Percentiles rank a stretch among this genome's conserved stretches.
These are phyloP conservation scores for Natrix natrix DNA, from an alignment of 2,797 vertebrate species.

Conservation along the genomic window DNA sequence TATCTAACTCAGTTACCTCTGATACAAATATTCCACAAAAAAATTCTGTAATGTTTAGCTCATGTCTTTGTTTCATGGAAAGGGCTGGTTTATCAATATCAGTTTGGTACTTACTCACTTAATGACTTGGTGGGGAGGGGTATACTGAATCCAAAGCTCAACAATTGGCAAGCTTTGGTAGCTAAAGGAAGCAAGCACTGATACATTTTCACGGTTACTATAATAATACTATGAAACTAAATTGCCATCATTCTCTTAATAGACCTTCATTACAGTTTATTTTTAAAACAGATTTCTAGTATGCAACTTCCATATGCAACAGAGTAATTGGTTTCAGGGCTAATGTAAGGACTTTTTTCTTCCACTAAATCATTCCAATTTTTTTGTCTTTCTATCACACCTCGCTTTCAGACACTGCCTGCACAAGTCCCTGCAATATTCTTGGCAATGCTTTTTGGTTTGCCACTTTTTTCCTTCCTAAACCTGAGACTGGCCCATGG, in stretches of 20 bases:
- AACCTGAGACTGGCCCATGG: background rate
- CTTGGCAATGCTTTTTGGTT: background rate
- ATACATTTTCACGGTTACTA: background rate
- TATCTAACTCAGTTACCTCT: background rate
- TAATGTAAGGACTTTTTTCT: background rate
- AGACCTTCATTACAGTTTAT: background rate
- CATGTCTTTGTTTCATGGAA: background rate
- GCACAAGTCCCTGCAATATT: background rate
- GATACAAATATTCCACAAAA: background rate
- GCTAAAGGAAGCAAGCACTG: background rate
- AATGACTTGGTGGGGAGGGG: background rate
- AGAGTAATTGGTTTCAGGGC: background rate
- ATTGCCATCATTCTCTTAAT: background rate
- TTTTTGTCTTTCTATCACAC: background rate
- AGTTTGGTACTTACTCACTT: background rate
- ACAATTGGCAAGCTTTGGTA: background rate
- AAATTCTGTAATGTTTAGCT: background rate
- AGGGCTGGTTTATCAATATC: background rate
- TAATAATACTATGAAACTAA: background rate
- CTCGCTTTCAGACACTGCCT: background rate
- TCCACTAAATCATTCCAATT: background rate
- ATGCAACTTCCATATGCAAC: background rate
- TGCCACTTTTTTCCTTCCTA: background rate
- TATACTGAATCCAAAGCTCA: background rate
- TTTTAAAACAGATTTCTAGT: background rate